These are phyloP conservation scores for Dissostichus mawsoni DNA, from an alignment of 2,113 vertebrate species.

Conservation along the genomic window DNA sequence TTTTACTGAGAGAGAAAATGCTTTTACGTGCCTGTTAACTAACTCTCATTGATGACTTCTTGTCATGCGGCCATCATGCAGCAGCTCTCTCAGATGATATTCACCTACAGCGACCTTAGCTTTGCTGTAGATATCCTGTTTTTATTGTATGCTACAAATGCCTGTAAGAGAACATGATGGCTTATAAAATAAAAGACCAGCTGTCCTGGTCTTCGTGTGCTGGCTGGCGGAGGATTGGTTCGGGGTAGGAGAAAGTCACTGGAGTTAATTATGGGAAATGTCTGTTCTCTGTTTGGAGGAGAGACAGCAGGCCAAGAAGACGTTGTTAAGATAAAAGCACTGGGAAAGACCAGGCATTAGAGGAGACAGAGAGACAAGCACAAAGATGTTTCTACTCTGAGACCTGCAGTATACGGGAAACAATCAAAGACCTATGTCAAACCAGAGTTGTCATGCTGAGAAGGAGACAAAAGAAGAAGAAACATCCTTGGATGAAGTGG, in stretches of 20 bases:
- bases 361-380: not conserved
- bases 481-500: not conserved
- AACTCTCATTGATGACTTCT: constrained; percentile 33
- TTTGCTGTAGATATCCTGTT: constrained; percentile 22
- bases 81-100: constrained; percentile 23
- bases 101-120: constrained; percentile 27
- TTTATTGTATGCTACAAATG: constrained; percentile 56
- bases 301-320: constrained; percentile 43
- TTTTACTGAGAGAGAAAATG: constrained; percentile 39
- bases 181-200: constrained; percentile 38
- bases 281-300: constrained; percentile 47
- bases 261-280: constrained; percentile 65
- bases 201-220: constrained; percentile 12
- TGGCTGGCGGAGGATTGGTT: constrained; percentile 16
- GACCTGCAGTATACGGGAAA: constrained; percentile 9
- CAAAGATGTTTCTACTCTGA: constrained; percentile 21
- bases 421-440: constrained; percentile 20
- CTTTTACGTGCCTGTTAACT: constrained; percentile 57
- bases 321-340: constrained; percentile 43
- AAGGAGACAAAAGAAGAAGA: not conserved
- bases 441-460: constrained; percentile 9
- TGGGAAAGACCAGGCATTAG: constrained; percentile 4
- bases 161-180: constrained; percentile 20
- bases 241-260: constrained; percentile 43
- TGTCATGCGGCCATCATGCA: constrained; percentile 40